Conservation (phyloP, 2,888 invertebrate genomes). For the Polietes domitor region DNA sequence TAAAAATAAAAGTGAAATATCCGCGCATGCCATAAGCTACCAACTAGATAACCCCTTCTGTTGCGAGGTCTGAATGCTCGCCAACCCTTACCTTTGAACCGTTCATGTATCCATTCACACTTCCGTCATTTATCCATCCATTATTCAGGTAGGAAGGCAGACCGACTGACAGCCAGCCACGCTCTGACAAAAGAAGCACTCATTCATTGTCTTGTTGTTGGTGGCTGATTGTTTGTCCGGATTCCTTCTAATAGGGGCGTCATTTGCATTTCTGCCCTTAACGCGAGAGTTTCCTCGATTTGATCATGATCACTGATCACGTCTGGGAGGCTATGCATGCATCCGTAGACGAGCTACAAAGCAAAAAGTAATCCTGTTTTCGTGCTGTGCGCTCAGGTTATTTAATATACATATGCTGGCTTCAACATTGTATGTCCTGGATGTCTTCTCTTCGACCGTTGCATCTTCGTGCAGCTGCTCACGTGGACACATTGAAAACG, state of each 20-base stretch:
- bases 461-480: constrained; percentile 60
- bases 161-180: neutral
- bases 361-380: neutral
- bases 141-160: constrained; percentile 11
- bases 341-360: constrained; percentile 56
- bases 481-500: constrained; percentile 30
- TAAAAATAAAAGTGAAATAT: constrained; percentile 66
- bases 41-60: constrained; percentile 38
- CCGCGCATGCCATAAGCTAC: constrained; percentile 54
- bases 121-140: neutral
- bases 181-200: constrained; percentile 40
- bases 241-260: constrained; percentile 70
- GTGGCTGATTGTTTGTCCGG: constrained; percentile 31
- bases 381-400: constrained; percentile 37
- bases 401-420: constrained; percentile 44
- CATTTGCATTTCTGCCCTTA: constrained; percentile 75
- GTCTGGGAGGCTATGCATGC: constrained; percentile 41
- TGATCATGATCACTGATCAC: constrained; percentile 45
- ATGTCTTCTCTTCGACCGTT: constrained; percentile 14
- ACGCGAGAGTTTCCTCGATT: constrained; percentile 15
- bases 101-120: neutral
- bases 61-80: constrained; percentile 3
- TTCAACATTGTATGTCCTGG: neutral
- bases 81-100: constrained; percentile 61
- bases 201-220: neutral